Percentiles rank a stretch among this genome's conserved stretches.
Evolutionary conservation across 1,140 invertebrate genomes (phyloP).

Genomic region (Caerostris darwini): DNA sequence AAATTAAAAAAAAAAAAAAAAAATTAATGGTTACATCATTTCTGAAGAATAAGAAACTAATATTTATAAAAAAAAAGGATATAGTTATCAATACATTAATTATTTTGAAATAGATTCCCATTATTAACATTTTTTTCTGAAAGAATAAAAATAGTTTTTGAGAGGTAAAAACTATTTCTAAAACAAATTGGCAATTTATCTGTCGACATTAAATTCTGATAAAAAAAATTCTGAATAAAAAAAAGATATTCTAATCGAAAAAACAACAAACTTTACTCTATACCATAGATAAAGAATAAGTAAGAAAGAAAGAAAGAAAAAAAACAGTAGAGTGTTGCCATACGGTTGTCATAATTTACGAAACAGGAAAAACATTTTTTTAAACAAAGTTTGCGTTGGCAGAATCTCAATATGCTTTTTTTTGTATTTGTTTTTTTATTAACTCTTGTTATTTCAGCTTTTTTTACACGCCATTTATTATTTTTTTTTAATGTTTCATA

Average conservation of each 20-base stretch:
- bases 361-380: background rate
- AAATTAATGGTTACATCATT: too few species aligned
- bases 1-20: too few species aligned
- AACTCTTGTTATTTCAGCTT: background rate
- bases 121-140: too few species aligned
- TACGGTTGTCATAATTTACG: background rate
- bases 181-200: conserved; percentile 5
- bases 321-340: background rate
- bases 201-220: too few species aligned
- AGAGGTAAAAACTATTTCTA: background rate
- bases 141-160: background rate
- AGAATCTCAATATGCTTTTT: background rate
- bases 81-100: too few species aligned
- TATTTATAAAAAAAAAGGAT: too few species aligned
- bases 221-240: too few species aligned
- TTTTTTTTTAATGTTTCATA: background rate
- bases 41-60: too few species aligned
- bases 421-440: too few species aligned
- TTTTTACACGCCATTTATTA: background rate
- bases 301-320: background rate
- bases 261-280: background rate
- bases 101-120: too few species aligned
- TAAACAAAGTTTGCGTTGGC: background rate
- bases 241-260: background rate
- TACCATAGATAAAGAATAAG: background rate